Evolutionary conservation across 2,888 invertebrate species (phyloP).

Genomic region (Anthoptus insignis): DNA sequence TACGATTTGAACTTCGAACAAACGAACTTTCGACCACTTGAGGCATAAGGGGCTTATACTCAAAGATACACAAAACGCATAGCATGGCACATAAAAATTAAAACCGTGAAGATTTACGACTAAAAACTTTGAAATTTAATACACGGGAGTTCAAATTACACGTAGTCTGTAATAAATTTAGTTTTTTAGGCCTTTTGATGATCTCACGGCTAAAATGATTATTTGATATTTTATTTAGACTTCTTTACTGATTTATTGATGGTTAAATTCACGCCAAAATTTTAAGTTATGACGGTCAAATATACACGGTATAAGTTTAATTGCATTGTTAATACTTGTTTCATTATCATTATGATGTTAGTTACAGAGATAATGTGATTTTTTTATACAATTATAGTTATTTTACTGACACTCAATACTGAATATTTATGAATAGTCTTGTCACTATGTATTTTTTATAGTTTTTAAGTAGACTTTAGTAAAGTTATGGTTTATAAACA

Average conservation of each 20-base stretch:
- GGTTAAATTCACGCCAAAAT: constrained; percentile 29
- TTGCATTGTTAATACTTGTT: too few species aligned
- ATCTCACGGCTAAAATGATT: constrained; percentile 58
- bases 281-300: too few species aligned
- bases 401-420: too few species aligned
- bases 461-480: too few species aligned
- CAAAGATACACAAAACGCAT: constrained; percentile 59
- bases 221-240: constrained; percentile 59
- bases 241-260: constrained; percentile 49
- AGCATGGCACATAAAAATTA: constrained; percentile 78
- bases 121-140: constrained; percentile 81
- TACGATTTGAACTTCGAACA: constrained; percentile 30
- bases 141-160: constrained; percentile 75
- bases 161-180: constrained; percentile 73
- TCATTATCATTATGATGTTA: not conserved
- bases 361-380: too few species aligned
- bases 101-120: constrained; percentile 76
- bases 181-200: constrained; percentile 62
- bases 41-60: constrained; percentile 37
- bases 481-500: too few species aligned
- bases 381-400: too few species aligned
- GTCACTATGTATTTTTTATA: too few species aligned
- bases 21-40: constrained; percentile 30
- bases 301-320: too few species aligned
- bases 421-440: too few species aligned